Evolutionary conservation across 2,888 invertebrate species (phyloP), one percentile per base, ranked within the genome.

Genomic region (Volucella bombylans): DNA sequence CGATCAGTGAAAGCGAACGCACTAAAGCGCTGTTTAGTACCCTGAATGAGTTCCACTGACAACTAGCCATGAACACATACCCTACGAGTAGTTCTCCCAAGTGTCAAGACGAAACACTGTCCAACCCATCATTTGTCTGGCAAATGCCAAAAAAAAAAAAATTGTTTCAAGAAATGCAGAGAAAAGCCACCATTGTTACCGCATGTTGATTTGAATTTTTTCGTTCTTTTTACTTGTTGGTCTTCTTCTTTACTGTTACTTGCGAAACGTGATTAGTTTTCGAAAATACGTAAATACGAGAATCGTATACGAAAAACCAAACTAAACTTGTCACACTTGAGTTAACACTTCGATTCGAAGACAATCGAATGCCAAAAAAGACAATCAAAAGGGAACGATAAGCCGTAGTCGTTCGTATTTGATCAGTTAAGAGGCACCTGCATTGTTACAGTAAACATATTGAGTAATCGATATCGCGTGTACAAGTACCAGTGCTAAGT

Each of bases 31-130:
- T 76, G 39, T 50, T 81, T 81, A 74, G 50, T 74, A 81, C 80
- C 23, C 80, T 69, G 69, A 83, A 79, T 79, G 82, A 59, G 82
- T 83, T 64, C 49, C 82, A 74, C 74, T 83, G 79, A 83, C 82
- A 79, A 64, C 55, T 57, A 64, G 61, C 45, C 73, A 73, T 10
- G 18, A 71, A 69, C 68, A 65, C 41, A 31, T 41, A 14, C 18
- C 55, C 43, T 49, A 39, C 47, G 38, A 59, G 15, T 15, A 43
- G n/a, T 18, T 1, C 39, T 23, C 43, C 62, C 52, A 55, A 69
- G 69, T 71, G 69, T 69, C 76, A 74, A 69, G 64, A 71, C 69
- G 39, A 43, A 9, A 57, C n/a, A 31, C 18, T 43, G 72, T 43
- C 72, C 50, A 67, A 64, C 61, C 67, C 77, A 54, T 62, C 67